phyloP scores from a whole-genome alignment of 2,888 invertebrate genomes.

The Melangyna quadrimaculata region DNA sequence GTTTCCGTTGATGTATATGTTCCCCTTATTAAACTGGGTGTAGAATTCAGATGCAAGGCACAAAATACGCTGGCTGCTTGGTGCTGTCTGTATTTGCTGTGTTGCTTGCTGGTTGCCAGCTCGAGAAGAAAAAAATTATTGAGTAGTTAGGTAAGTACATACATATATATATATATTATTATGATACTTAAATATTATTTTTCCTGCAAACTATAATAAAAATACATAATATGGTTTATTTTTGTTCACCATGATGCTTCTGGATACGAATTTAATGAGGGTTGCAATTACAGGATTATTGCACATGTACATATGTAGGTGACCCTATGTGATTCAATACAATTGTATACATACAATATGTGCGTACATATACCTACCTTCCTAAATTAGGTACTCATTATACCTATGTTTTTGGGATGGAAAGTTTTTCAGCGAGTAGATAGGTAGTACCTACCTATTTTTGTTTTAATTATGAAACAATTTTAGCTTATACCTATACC shows the following conservation, averaged over 20 bases:
- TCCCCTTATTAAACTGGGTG: slow-evolving; percentile 24
- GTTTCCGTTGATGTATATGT: slow-evolving; percentile 15
- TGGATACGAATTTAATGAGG: background rate
- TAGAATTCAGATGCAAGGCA: background rate
- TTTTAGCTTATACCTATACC: no score
- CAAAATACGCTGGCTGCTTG: background rate
- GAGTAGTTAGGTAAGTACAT: background rate
- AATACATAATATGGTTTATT: background rate
- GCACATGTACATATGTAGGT: background rate
- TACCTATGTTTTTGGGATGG: background rate
- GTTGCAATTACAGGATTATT: background rate
- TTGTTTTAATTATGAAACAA: no score
- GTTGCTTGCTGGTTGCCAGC: slow-evolving; percentile 7
- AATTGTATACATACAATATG: background rate
- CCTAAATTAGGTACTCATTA: background rate
- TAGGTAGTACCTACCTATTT: background rate
- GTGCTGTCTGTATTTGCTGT: background rate
- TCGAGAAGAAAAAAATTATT: background rate
- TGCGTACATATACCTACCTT: background rate
- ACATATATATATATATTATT: background rate
- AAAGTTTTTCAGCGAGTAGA: background rate
- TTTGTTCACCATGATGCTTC: background rate
- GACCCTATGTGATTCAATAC: background rate
- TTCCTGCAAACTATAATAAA: background rate
- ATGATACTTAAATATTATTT: background rate